Evolutionary conservation across 2,113 vertebrate species (phyloP), one percentile per base, ranked within the genome.

Genomic region (Jaculus jaculus): DNA sequence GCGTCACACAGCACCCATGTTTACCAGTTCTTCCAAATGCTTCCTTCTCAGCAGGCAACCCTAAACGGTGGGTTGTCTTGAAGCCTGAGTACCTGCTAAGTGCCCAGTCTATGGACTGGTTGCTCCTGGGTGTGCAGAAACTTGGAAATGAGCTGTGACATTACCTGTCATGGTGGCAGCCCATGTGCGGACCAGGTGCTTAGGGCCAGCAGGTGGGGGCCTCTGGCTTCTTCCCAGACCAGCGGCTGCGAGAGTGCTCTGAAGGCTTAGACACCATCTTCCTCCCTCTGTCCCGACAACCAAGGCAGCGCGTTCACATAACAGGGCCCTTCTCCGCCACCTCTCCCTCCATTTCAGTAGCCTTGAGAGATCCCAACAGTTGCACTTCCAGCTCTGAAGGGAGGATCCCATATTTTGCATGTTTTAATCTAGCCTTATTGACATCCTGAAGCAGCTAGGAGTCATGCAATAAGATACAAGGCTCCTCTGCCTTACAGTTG

Each of bases 11-110:
- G 98, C 97, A 99, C 99, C 89, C 99, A 99, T 98, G 99, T 47
- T 8, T 8, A 47, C 42, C 42, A 47, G 5, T 99, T 99, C 98
- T 99, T 60, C 99, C 99, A 75, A 99, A 6, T 30, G 99, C 93
- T 99, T 99, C 97, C 99, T 98, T 99, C 99, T 7, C 99, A 99
- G 37, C 99, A 99, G 97, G 99, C 99, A 92, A 99, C 99, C 99
- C 99, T 99, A 96, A 99, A 98, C 2, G 99, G 99, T 99, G 97
- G 99, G 99, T 99, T 99, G 99, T 16, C 99, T 99, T 89, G 99
- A 99, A 99, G 99, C 98, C 98, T 97, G 98, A 99, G 99, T 96
- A 99, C 98, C 98, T 99, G 99, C 98, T 99, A 99, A 98, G 99
- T 99, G 98, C 98, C 99, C 98, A n/a, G n/a, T n/a, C n/a, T n/a